phyloP scores from a whole-genome alignment of 2,113 vertebrate species.

The Paratilapia polleni region DNA sequence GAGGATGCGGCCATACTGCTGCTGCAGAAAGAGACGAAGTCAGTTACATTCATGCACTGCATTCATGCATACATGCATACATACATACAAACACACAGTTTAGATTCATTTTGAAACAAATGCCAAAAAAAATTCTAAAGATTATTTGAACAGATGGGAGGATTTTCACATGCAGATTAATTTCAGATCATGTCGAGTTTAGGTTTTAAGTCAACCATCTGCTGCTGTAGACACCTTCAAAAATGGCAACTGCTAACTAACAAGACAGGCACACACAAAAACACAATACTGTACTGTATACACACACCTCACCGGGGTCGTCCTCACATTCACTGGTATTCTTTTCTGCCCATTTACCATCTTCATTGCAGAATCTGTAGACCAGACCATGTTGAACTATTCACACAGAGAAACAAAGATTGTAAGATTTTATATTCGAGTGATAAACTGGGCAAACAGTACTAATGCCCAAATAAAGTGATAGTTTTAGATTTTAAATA shows the following conservation, averaged over 20 bases:
- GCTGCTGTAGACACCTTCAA: not conserved
- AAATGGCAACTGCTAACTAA: not conserved
- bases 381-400: constrained; percentile 87
- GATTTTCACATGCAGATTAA: not conserved
- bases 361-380: constrained; percentile 86
- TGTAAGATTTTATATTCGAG: not conserved
- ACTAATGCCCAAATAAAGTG: not conserved
- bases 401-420: constrained; percentile 35
- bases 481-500: not conserved
- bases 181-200: not conserved
- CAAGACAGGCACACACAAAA: not conserved
- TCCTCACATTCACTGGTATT: constrained; percentile 89
- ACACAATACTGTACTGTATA: not conserved
- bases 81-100: not conserved
- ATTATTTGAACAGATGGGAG: constrained; percentile 8
- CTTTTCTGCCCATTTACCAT: constrained; percentile 86
- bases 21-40: constrained; percentile 68
- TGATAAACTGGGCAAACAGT: not conserved
- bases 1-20: constrained; percentile 83
- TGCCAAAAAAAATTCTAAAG: not conserved
- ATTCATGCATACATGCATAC: not conserved
- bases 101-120: not conserved
- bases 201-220: constrained; percentile 19
- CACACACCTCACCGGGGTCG: constrained; percentile 66
- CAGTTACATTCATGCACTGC: not conserved